Base-by-base conservation (phyloP, 1,140 invertebrate species). In the Dufourea novaeangliae region DNA sequence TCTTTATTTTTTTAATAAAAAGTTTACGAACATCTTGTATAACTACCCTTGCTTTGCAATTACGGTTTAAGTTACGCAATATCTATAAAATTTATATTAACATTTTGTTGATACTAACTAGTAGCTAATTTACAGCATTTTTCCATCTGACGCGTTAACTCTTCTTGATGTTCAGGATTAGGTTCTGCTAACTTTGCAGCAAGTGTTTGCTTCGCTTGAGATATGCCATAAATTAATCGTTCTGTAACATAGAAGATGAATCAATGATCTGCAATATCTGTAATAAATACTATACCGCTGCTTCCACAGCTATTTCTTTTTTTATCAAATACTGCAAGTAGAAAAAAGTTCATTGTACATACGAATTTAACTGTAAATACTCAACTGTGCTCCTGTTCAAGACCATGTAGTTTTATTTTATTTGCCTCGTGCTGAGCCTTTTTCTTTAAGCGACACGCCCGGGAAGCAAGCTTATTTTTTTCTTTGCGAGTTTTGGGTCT, bases 381-480 rank as follows among this genome's bases (percentile, higher is more conserved):
- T 91, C 52, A 90, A 98, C 97, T 97, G 90, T 99, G 98, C 93
- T 99, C 98, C 88, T 95, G 94, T 93, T 99, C 97, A 62, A 99
- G 93, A 34, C 98, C 98, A 91, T 95, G 96, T 3, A 99, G 93
- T 93, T 99, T 99, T 44, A 99, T 95, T 92, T 98, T 98, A 88
- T 98, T 98, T 4, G 97, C 97, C 92, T 98, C 97, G 90, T 98
- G 97, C 90, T 98, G 97, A 14, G 97, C 97, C 91, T 98, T 98
- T 90, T 98, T 98, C 93, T 98, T 98, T 78, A 98, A 93, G 67
- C 98, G 94, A 92, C 98, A 99, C 39, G 98, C 98, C 68, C 98
- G 95, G 0, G 98, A 99, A 8, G 98, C 98, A 32, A 99, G 93
- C 93, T 99, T 99, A 90, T 99, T 99, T 89, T 99, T 99, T 91